A percentile compares a stretch with the other conserved stretches of the same genome.
phyloP scores from a whole-genome alignment of 1,140 invertebrate genomes.

The Bactericera cockerelli region DNA sequence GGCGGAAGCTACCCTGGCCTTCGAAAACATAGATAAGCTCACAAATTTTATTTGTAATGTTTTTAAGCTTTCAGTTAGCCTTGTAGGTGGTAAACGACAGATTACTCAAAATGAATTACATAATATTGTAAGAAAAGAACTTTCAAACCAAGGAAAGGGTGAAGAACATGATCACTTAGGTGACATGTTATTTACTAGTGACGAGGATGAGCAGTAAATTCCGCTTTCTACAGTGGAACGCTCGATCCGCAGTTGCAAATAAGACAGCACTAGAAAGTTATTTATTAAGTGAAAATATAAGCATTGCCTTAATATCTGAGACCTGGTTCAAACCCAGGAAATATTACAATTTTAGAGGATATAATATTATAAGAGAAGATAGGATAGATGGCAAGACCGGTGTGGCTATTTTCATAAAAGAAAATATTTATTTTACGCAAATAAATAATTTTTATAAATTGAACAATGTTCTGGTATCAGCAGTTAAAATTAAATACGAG shows the following conservation, averaged over 20 bases:
- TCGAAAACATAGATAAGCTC: too few species aligned
- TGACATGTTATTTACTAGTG: background rate
- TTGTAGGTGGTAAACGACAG: too few species aligned
- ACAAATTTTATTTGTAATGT: too few species aligned
- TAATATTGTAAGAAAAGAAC: too few species aligned
- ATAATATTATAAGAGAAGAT: conserved; percentile 7
- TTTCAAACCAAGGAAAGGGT: too few species aligned
- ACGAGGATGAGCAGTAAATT: background rate
- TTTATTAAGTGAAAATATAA: background rate
- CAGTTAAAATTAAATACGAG: background rate
- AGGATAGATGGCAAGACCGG: conserved; percentile 11
- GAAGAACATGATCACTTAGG: background rate
- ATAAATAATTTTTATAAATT: background rate
- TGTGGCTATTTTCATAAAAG: conserved; percentile 5
- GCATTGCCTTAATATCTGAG: background rate
- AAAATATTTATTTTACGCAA: background rate
- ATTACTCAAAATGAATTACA: too few species aligned
- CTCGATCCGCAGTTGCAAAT: conserved; percentile 4
- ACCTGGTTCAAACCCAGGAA: conserved; percentile 10
- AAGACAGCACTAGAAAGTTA: background rate
- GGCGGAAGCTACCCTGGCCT: too few species aligned
- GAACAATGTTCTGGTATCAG: background rate
- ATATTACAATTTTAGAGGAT: conserved; percentile 6
- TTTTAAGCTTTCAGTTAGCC: too few species aligned
- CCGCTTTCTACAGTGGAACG: conserved; percentile 10